Conservation (phyloP, 37 sponge, comb jelly and placozoan species). For the Spongia lamella region DNA sequence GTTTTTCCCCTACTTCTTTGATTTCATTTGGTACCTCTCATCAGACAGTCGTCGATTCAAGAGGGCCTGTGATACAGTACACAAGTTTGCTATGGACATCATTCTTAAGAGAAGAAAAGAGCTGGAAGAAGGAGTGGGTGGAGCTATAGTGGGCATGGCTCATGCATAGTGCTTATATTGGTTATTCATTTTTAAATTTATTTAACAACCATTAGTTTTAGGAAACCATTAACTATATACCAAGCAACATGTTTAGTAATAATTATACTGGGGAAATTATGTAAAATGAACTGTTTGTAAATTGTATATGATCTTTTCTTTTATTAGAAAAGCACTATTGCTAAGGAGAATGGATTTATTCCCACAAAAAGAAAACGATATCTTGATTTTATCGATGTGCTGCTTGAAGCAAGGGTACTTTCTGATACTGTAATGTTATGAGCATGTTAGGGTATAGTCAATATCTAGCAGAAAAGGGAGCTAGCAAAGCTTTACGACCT, state of each 20-base stretch:
- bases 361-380: slow-evolving; percentile 41
- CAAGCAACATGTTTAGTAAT: too few relatives aligned
- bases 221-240: too few relatives aligned
- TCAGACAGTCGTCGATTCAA: slow-evolving; percentile 32
- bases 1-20: slow-evolving; percentile 61
- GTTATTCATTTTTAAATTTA: neutral
- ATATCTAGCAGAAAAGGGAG: too few relatives aligned
- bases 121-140: slow-evolving; percentile 44
- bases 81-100: slow-evolving; percentile 77
- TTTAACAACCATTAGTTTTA: too few relatives aligned
- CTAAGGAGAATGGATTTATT: slow-evolving; percentile 2
- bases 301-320: too few relatives aligned
- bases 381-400: slow-evolving; percentile 71
- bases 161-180: neutral
- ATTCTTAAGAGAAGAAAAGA: slow-evolving; percentile 52
- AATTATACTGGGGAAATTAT: too few relatives aligned
- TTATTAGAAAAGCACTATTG: too few relatives aligned
- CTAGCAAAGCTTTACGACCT: too few relatives aligned
- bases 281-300: too few relatives aligned
- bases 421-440: too few relatives aligned
- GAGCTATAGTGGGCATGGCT: neutral
- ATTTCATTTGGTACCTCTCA: slow-evolving; percentile 44
- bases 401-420: slow-evolving; percentile 65
- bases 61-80: slow-evolving; percentile 51
- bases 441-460: too few relatives aligned